Conservation (phyloP, 2,113 vertebrate genomes). For the Poicephalus meyeri region DNA sequence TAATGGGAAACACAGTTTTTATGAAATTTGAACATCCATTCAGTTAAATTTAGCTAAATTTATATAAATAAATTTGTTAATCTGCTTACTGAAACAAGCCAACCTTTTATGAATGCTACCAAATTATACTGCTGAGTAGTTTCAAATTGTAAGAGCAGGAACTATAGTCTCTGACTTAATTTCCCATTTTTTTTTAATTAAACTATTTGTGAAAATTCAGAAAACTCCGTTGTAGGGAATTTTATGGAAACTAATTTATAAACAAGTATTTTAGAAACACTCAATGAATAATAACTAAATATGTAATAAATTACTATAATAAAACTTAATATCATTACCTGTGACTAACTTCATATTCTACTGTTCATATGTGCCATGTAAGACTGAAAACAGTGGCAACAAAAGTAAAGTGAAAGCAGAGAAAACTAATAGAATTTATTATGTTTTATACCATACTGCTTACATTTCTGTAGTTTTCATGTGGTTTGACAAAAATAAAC, state of each 20-base stretch:
- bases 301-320: background rate
- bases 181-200: background rate
- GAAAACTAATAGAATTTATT: background rate
- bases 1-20: slow-evolving; percentile 19
- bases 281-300: background rate
- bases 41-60: slow-evolving; percentile 3
- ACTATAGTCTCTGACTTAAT: background rate
- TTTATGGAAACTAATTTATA: background rate
- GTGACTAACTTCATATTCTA: background rate
- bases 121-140: background rate
- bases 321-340: background rate
- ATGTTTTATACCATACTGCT: background rate
- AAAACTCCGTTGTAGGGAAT: background rate
- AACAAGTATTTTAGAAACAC: background rate
- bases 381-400: background rate
- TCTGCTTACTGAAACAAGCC: background rate
- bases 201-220: background rate
- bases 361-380: background rate
- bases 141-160: background rate
- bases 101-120: background rate
- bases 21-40: background rate
- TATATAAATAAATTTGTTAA: slow-evolving; percentile 14
- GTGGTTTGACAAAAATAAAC: background rate
- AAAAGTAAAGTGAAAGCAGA: background rate
- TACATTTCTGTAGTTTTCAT: background rate